Evolutionary conservation across 2,113 vertebrate genomes (phyloP).

Genomic region (Echinops telfairi): DNA sequence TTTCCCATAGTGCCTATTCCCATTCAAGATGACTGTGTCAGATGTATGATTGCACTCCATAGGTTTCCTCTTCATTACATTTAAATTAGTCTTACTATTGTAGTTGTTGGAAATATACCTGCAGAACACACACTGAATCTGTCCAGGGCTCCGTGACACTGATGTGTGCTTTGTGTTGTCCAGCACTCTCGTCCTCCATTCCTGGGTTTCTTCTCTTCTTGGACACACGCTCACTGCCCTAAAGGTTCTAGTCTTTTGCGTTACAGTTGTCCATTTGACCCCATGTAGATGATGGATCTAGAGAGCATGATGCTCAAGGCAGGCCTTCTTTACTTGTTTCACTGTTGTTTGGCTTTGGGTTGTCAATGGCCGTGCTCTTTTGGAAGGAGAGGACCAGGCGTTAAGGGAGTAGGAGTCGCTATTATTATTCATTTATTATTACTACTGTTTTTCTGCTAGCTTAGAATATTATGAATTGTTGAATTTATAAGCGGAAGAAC

Average conservation of each 20-base stretch:
- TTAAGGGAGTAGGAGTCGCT: not conserved
- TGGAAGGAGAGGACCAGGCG: not conserved
- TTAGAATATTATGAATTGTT: no score
- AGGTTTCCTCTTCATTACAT: not conserved
- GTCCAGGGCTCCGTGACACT: not conserved
- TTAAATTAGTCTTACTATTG: not conserved
- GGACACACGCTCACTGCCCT: no score
- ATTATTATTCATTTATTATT: constrained; percentile 7
- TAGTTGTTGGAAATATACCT: not conserved
- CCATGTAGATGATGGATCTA: not conserved
- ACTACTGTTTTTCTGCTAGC: not conserved
- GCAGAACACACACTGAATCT: not conserved
- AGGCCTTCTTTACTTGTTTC: not conserved
- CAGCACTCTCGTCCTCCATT: not conserved
- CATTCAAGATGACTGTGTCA: not conserved
- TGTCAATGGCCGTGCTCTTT: not conserved
- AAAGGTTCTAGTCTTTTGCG: not conserved
- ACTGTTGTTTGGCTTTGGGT: not conserved
- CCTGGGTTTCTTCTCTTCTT: not conserved
- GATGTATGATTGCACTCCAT: not conserved
- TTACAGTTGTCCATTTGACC: not conserved
- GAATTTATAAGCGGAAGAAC: not conserved
- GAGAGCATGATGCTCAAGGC: not conserved
- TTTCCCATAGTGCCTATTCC: not conserved
- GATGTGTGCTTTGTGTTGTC: not conserved